phyloP scores from a whole-genome alignment of 1,140 invertebrate genomes.

The Polypedilum vanderplanki region DNA sequence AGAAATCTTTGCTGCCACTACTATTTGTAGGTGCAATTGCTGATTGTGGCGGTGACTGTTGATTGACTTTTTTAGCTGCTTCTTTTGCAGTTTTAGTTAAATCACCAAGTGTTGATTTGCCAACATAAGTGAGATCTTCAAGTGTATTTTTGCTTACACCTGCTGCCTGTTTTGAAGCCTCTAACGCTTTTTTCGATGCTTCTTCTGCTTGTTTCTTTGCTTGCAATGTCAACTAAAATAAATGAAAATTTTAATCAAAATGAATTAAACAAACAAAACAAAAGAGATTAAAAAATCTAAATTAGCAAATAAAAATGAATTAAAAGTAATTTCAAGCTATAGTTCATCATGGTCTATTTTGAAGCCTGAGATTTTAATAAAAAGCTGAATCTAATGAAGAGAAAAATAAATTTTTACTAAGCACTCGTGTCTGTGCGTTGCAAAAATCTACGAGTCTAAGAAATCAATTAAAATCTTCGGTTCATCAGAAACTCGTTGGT shows the following conservation, averaged over 20 bases:
- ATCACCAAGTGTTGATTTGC: conserved; percentile 78
- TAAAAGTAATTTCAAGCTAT: not conserved
- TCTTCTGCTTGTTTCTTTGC: conserved; percentile 84
- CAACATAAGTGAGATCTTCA: conserved; percentile 79
- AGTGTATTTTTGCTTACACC: conserved; percentile 81
- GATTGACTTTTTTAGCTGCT: conserved; percentile 69
- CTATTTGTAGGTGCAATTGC: conserved; percentile 41
- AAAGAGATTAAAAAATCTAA: too few species aligned
- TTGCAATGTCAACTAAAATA: conserved; percentile 65
- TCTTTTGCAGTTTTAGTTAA: conserved; percentile 87
- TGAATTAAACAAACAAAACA: not conserved
- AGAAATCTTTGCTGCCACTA: conserved; percentile 76
- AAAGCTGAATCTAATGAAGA: too few species aligned
- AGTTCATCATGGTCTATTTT: not conserved
- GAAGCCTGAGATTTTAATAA: not conserved
- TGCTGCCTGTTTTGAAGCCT: conserved; percentile 79
- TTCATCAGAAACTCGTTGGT: not conserved
- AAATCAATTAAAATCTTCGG: too few species aligned
- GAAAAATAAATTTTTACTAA: too few species aligned
- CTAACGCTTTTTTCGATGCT: conserved; percentile 75
- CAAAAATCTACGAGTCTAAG: too few species aligned
- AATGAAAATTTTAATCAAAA: not conserved
- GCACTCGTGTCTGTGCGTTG: too few species aligned
- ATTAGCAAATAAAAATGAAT: too few species aligned
- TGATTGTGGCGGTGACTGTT: conserved; percentile 34